Percentiles rank a stretch among this genome's conserved stretches.
Conservation (phyloP, 2,797 vertebrate species). For the Coranthus polyacanthus region DNA sequence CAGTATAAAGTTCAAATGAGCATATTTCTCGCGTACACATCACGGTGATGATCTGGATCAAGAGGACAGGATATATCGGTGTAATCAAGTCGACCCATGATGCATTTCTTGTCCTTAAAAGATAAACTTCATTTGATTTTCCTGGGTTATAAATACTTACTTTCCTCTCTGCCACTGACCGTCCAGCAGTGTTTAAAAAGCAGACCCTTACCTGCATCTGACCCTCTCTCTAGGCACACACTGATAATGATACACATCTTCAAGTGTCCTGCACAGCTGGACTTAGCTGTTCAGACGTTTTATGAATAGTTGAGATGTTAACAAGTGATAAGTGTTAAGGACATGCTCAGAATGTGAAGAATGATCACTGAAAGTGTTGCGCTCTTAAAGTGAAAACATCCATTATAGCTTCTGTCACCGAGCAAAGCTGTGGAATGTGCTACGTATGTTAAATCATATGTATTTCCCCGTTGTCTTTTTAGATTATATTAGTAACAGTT, state of each 20-base stretch:
- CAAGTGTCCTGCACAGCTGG: conserved; percentile 59
- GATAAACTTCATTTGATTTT: too few species aligned
- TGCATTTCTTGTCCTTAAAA: too few species aligned
- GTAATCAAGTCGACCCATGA: too few species aligned
- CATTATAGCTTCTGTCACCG: conserved; percentile 48
- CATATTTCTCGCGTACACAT: too few species aligned
- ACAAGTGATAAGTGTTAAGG: conserved; percentile 45
- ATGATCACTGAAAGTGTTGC: conserved; percentile 43
- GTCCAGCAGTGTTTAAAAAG: neutral
- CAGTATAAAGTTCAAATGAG: too few species aligned
- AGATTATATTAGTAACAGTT: too few species aligned
- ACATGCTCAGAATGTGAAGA: conserved; percentile 53
- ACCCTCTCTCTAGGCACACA: conserved; percentile 8
- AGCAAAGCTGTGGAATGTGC: conserved; percentile 15
- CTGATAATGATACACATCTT: conserved; percentile 11
- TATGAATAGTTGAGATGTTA: conserved; percentile 60
- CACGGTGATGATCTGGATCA: too few species aligned
- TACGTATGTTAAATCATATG: neutral
- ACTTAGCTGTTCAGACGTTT: conserved; percentile 45
- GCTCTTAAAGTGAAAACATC: conserved; percentile 34
- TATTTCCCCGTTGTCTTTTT: neutral
- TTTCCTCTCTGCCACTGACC: neutral
- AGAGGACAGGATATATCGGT: too few species aligned
- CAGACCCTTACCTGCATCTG: conserved; percentile 13
- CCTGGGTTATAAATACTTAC: too few species aligned